Evolutionary conservation across 1,140 invertebrate genomes (phyloP).

Genomic region (Triops cancriformis): DNA sequence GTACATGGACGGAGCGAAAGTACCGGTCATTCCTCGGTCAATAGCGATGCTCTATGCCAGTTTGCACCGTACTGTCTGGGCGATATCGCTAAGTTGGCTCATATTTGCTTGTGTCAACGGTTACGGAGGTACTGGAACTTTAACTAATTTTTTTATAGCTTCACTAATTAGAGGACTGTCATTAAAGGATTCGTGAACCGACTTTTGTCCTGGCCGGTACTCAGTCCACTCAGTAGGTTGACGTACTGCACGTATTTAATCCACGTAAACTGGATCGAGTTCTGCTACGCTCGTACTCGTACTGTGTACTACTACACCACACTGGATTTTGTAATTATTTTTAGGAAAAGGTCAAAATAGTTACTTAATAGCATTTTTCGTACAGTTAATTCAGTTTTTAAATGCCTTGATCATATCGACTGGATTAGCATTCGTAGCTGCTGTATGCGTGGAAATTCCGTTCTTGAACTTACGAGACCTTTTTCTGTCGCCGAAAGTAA

Average conservation of each 20-base stretch:
- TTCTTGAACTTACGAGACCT: constrained; percentile 15
- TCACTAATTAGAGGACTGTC: constrained; percentile 7
- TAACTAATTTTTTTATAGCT: too few species aligned
- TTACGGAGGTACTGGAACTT: constrained; percentile 53
- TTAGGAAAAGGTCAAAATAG: too few species aligned
- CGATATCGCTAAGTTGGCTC: constrained; percentile 54
- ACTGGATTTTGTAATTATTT: neutral
- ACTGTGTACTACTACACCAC: constrained; percentile 52
- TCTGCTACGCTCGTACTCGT: constrained; percentile 65
- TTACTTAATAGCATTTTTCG: too few species aligned
- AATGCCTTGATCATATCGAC: neutral
- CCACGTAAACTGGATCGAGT: constrained; percentile 73
- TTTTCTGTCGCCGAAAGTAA: too few species aligned
- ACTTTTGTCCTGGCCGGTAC: constrained; percentile 64
- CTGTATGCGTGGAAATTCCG: constrained; percentile 12
- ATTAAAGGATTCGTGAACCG: constrained; percentile 57
- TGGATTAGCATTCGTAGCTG: neutral
- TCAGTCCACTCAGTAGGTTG: constrained; percentile 72
- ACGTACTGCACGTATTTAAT: constrained; percentile 85
- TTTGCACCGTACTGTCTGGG: constrained; percentile 52
- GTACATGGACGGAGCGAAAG: constrained; percentile 32
- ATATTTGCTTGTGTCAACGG: constrained; percentile 68
- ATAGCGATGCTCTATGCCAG: constrained; percentile 51
- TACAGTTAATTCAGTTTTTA: too few species aligned
- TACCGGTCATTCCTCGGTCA: constrained; percentile 11